phyloP scores from a whole-genome alignment of 1,140 invertebrate species.

The Anagrus nilaparvatae region DNA sequence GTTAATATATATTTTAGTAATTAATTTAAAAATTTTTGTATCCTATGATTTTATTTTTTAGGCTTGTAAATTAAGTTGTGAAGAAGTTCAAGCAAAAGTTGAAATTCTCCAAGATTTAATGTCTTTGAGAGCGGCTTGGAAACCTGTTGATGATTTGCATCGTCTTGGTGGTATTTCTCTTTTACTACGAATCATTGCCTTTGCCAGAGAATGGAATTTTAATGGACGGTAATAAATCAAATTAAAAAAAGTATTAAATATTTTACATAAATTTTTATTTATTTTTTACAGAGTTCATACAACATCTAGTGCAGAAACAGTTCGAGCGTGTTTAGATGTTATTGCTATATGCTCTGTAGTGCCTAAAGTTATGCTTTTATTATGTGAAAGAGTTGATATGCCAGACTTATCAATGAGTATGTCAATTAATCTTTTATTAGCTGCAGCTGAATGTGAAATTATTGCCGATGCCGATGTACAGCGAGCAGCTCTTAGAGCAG shows the following conservation, averaged over 20 bases:
- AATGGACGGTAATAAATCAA: slow-evolving; percentile 55
- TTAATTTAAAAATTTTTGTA: slow-evolving; percentile 4
- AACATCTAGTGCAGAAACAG: slow-evolving; percentile 68
- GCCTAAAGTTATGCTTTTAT: slow-evolving; percentile 71
- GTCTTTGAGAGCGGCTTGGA: slow-evolving; percentile 68
- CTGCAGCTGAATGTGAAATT: slow-evolving; percentile 83
- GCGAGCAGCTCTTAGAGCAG: slow-evolving; percentile 74
- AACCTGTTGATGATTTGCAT: slow-evolving; percentile 76
- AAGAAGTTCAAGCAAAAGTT: slow-evolving; percentile 76
- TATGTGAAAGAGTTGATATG: slow-evolving; percentile 70
- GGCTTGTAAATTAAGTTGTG: slow-evolving; percentile 57
- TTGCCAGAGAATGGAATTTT: slow-evolving; percentile 87
- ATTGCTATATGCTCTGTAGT: slow-evolving; percentile 82
- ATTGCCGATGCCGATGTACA: slow-evolving; percentile 83
- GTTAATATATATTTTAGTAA: background rate
- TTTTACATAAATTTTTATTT: slow-evolving; percentile 11
- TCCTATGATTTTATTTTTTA: slow-evolving; percentile 31
- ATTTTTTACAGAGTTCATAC: slow-evolving; percentile 28
- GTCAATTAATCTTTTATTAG: slow-evolving; percentile 65
- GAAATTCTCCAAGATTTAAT: slow-evolving; percentile 69
- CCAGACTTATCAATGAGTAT: slow-evolving; percentile 63
- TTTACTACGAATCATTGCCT: slow-evolving; percentile 76
- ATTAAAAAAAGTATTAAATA: slow-evolving; percentile 4
- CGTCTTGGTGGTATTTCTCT: slow-evolving; percentile 75
- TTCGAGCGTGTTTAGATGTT: slow-evolving; percentile 80